A percentile compares a stretch with the other conserved stretches of the same genome.
These are phyloP conservation scores for Hycleus cichorii DNA, from an alignment of 1,140 invertebrate genomes.

Conservation along the genomic window DNA sequence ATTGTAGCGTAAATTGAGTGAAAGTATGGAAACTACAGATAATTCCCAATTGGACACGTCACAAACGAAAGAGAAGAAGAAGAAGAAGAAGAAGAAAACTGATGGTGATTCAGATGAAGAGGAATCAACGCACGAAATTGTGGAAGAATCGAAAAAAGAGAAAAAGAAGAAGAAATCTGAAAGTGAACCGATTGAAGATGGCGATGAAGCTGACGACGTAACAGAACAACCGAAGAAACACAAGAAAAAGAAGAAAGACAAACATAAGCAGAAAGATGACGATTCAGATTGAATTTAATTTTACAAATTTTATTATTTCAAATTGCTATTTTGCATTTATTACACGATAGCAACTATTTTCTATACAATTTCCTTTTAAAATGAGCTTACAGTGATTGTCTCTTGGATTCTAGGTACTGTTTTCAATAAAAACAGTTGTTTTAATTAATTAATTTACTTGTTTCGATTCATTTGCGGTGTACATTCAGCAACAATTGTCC, in stretches of 20 bases:
- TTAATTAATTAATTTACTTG: too few species aligned
- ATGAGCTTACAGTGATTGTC: neutral
- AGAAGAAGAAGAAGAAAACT: conserved; percentile 53
- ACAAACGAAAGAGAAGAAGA: conserved; percentile 52
- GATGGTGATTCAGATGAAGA: conserved; percentile 43
- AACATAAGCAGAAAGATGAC: conserved; percentile 45
- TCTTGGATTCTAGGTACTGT: too few species aligned
- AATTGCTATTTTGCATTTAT: conserved; percentile 6
- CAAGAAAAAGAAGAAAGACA: conserved; percentile 69
- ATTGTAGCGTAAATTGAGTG: conserved; percentile 47
- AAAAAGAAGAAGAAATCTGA: conserved; percentile 53
- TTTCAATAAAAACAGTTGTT: too few species aligned
- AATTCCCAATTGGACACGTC: conserved; percentile 44
- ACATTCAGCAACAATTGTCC: too few species aligned
- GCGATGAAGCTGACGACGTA: conserved; percentile 15
- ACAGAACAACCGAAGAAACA: conserved; percentile 49
- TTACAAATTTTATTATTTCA: conserved; percentile 4
- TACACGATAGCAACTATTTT: neutral
- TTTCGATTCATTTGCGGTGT: too few species aligned
- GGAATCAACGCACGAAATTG: conserved; percentile 15
- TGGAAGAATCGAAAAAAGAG: conserved; percentile 49
- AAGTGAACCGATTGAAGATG: conserved; percentile 42
- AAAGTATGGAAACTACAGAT: conserved; percentile 14
- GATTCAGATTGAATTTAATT: conserved; percentile 19
- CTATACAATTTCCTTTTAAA: neutral